These are phyloP conservation scores for Merodon equestris DNA, from an alignment of 2,888 invertebrate genomes.

Conservation along the genomic window DNA sequence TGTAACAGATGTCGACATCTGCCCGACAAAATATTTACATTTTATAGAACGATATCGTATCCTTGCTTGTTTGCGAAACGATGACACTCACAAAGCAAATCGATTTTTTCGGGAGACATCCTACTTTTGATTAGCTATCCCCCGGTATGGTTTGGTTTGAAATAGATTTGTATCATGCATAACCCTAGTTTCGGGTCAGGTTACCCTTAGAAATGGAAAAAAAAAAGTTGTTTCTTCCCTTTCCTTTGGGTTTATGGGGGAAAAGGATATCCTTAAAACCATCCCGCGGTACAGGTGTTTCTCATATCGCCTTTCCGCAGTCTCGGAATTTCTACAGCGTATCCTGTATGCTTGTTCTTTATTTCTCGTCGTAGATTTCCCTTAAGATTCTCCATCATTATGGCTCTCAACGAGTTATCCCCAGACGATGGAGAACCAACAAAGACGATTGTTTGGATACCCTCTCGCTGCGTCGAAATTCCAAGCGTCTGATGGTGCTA, in stretches of 20 bases:
- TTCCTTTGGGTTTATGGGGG: neutral
- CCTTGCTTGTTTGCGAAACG: neutral
- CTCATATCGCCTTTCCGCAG: slow-evolving; percentile 26
- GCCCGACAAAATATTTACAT: slow-evolving; percentile 1
- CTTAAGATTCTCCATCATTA: slow-evolving; percentile 53
- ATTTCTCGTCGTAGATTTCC: slow-evolving; percentile 55
- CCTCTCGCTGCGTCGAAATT: too few species aligned
- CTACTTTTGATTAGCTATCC: slow-evolving; percentile 6
- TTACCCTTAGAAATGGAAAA: neutral
- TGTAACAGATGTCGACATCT: slow-evolving; percentile 30
- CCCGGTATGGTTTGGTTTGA: neutral
- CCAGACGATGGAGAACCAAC: slow-evolving; percentile 19
- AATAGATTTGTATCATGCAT: slow-evolving; percentile 2
- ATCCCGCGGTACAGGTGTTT: slow-evolving; percentile 47
- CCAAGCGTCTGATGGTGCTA: slow-evolving; percentile 3
- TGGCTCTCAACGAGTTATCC: slow-evolving; percentile 59
- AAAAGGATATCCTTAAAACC: slow-evolving; percentile 20
- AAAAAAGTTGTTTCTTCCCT: too few species aligned
- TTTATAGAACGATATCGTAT: slow-evolving; percentile 9
- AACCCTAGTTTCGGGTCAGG: slow-evolving; percentile 22
- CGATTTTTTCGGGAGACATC: slow-evolving; percentile 8
- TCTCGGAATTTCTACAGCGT: too few species aligned
- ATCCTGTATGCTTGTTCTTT: slow-evolving; percentile 1
- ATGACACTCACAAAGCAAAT: slow-evolving; percentile 2
- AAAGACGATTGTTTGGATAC: slow-evolving; percentile 30